phyloP scores from a whole-genome alignment of 2,888 invertebrate genomes.

The Caenorhabditis wallacei region DNA sequence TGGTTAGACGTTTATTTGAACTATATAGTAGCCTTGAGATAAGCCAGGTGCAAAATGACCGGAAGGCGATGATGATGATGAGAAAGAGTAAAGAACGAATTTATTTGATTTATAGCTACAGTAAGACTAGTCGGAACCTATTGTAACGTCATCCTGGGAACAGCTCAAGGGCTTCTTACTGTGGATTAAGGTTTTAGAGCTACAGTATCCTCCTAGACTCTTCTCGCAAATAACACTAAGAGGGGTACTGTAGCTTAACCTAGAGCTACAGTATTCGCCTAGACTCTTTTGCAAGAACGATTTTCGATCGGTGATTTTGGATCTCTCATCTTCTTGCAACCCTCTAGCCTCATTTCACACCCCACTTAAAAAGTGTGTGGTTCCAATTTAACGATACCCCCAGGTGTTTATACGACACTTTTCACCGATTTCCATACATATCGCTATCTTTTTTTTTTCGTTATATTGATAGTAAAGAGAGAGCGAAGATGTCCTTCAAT shows the following conservation, averaged over 20 bases:
- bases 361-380: background rate
- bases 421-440: background rate
- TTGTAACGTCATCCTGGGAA: background rate
- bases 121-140: background rate
- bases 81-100: slow-evolving; percentile 5
- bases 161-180: too few species aligned
- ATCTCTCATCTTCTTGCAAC: slow-evolving; percentile 10
- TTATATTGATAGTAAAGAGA: background rate
- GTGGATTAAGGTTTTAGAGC: background rate
- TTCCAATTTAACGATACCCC: slow-evolving; percentile 13
- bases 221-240: background rate
- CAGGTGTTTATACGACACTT: background rate
- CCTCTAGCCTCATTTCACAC: background rate
- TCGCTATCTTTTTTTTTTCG: background rate
- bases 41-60: slow-evolving; percentile 1
- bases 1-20: background rate
- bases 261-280: background rate
- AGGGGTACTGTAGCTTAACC: background rate
- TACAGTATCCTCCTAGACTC: background rate
- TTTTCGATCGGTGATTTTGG: slow-evolving; percentile 38
- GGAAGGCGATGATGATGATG: background rate
- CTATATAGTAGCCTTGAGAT: background rate
- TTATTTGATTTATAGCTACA: background rate
- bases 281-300: slow-evolving; percentile 4
- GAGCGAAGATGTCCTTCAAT: background rate